Conservation (phyloP, 2,888 invertebrate species). For the Meteorus cinctellus region DNA sequence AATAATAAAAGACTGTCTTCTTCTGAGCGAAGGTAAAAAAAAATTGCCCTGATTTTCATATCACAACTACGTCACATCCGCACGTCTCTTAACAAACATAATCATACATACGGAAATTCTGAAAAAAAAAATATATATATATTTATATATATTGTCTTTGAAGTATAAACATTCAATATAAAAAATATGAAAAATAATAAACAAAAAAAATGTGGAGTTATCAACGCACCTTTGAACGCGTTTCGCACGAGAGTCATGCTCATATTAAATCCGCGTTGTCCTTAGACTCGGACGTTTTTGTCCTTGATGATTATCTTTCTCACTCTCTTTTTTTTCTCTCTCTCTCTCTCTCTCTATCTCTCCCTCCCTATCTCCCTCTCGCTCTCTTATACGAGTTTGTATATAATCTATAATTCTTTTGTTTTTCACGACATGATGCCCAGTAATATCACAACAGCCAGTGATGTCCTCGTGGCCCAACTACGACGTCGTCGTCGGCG, state of each 20-base stretch:
- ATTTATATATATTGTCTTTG: too few species aligned
- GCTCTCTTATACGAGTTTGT: background rate
- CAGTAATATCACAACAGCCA: slow-evolving; percentile 16
- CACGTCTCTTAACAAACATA: background rate
- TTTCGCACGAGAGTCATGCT: slow-evolving; percentile 73
- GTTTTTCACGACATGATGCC: slow-evolving; percentile 33
- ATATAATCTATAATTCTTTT: background rate
- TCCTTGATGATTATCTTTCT: slow-evolving; percentile 39
- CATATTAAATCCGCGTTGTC: slow-evolving; percentile 64
- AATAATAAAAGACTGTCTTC: background rate
- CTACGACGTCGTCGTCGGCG: slow-evolving; percentile 46
- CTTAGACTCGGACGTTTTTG: slow-evolving; percentile 50
- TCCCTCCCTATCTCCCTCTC: slow-evolving; percentile 14
- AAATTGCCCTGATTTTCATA: slow-evolving; percentile 3
- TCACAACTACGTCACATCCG: slow-evolving; percentile 13
- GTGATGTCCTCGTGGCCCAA: slow-evolving; percentile 20
- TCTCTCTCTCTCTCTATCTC: slow-evolving; percentile 12
- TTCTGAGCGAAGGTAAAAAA: slow-evolving; percentile 26
- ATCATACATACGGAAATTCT: background rate
- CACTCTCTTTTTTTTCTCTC: background rate
- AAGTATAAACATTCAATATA: background rate
- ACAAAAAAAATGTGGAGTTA: background rate
- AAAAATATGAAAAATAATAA: background rate
- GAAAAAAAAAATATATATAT: background rate
- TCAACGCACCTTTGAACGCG: slow-evolving; percentile 68